Evolutionary conservation across 2,888 invertebrate species (phyloP), one percentile per base, ranked within the genome.

Genomic region (Matsumyia berberina): DNA sequence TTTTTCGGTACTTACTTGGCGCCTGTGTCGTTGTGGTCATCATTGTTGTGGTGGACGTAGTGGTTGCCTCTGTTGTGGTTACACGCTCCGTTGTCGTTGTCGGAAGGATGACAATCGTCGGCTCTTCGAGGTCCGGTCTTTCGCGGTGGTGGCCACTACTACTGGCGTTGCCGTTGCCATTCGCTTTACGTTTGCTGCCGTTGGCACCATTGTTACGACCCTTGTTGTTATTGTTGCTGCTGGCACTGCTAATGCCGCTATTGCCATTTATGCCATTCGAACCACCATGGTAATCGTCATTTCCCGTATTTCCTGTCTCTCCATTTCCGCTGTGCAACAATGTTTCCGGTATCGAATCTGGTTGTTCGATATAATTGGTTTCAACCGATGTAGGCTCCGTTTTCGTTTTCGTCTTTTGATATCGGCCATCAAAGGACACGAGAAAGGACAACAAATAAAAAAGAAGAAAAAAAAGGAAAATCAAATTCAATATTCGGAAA

Each of bases 41-140:
- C 80, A 81, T 81, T 79, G 93, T 90, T 35, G 94, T 94, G 19
- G 94, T 94, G 19, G 94, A 94, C 66, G 94, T 94, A 88, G 91
- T 90, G 89, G 91, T 89, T 88, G 90, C 87, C 86, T 91, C 92
- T 85, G 92, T 92, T 89, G 90, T 92, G 88, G 90, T 92, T 88
- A 91, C 90, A 88, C 92, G 91, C 89, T 93, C 93, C 44, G 92
- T 92, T 87, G 92, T 92, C 87, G 92, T 92, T 88, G 92, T 92
- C 88, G 90, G 90, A 88, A 91, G 90, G 86, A 90, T 89, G 87
- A 90, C 90, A 89, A 91, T 90, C 88, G 90, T 88, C 88, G 89
- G 91, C 88, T 91, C 92, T 87, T 90, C 90, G 88, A 90, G 90
- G 88, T 89, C 90, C n/a, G 78, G 69, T 69, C 73, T 73, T 55